Percentiles rank a stretch among this genome's conserved stretches.
Conservation (phyloP, 2,113 vertebrate genomes). For the Cyprinodon variegatus region DNA sequence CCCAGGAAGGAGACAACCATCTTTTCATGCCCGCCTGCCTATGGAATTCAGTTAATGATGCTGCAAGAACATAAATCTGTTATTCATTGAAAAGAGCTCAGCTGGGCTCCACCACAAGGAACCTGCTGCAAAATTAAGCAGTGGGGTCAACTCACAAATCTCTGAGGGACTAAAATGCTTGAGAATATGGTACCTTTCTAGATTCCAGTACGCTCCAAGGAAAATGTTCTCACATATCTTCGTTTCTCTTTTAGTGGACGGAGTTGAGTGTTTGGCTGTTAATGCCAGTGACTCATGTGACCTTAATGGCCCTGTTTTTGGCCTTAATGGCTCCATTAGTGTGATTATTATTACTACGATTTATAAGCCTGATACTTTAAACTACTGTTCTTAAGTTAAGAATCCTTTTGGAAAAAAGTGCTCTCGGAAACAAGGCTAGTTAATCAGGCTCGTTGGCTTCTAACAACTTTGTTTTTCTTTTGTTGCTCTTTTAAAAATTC, state of each 20-base stretch:
- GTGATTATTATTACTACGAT: not conserved
- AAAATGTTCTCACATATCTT: not conserved
- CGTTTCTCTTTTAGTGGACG: not conserved
- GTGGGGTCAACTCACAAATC: not conserved
- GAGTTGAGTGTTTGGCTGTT: not conserved
- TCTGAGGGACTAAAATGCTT: not conserved
- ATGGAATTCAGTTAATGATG: not conserved
- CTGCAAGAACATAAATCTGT: slow-evolving; percentile 5
- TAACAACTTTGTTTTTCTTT: too few species aligned
- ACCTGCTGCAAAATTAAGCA: not conserved
- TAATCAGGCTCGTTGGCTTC: too few species aligned
- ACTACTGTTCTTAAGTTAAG: not conserved
- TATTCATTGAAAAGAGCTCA: not conserved
- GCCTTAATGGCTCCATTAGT: not conserved
- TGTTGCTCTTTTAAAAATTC: too few species aligned
- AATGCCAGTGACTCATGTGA: not conserved
- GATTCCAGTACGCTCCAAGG: not conserved
- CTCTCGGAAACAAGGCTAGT: too few species aligned
- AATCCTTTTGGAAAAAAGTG: too few species aligned
- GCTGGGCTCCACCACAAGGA: not conserved
- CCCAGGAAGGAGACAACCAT: not conserved
- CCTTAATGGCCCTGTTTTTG: not conserved
- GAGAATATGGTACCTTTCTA: not conserved
- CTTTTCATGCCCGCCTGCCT: not conserved
- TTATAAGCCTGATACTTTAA: not conserved